Evolutionary conservation across 2,888 invertebrate genomes (phyloP), one percentile per base, ranked within the genome.

Genomic region (Phoenoteleia sp.): DNA sequence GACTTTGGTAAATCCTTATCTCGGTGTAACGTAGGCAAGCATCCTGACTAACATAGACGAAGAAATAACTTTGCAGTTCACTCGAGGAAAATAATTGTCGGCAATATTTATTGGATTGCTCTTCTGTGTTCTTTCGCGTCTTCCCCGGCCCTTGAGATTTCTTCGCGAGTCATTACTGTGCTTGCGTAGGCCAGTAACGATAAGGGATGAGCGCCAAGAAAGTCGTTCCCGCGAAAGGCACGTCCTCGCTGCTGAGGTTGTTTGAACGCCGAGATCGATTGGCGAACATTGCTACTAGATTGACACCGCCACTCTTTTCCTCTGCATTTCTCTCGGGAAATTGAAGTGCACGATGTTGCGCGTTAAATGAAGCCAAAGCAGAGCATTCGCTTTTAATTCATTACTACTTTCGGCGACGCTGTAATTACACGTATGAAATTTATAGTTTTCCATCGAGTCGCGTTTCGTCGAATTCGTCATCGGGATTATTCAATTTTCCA

Each of bases 261-360:
- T 69, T 79, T 54, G 64, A 77, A 69, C 69, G 58, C 19, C 33
- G 60, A 64, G 71, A 79, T 79, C 79, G 79, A 71, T 79, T 64
- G 77, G 69, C 52, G 69, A 15, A 27, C 25, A 71, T 25, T 15
- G 52, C 25, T 39, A 29, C 27, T 29, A 21, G 56, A 33, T 54
- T 45, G 45, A 77, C 64, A 71, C 36, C 21, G 52, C 25, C 52
- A 29, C 27, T 29, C 62, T 54, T 45, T 17, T 13, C 13, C 58
- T 33, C 33, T n/a, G n/a, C 66, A 36, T 67, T 67, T 67, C 69
- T 69, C 69, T n/a, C 69, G 81, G 64, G 74, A 81, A 81, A 81
- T 81, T 66, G 42, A 58, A 72, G 80, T 66, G 47, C 58, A 39
- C 45, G 58, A 33, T 54, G 58, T 72, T 58, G 71, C 36, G 58